Evolutionary conservation across 2,888 invertebrate species (phyloP), one percentile per base, ranked within the genome.

Genomic region (Hypercompe scribonia): DNA sequence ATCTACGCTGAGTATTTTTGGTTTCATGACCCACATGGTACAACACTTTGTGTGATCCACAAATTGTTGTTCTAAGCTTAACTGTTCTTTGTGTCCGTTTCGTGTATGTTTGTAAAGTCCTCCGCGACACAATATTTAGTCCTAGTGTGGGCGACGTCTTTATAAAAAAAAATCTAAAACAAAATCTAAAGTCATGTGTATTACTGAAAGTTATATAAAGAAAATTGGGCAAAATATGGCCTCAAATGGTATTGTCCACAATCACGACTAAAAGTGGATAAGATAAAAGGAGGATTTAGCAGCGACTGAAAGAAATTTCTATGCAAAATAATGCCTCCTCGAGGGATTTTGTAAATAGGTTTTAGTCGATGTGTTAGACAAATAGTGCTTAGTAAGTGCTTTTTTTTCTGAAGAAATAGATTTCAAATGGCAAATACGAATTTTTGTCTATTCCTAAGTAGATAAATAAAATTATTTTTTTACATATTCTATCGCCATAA

Each of bases 291-390:
- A 73, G 73, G 77, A 75, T 81, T 80, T 80, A 71, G 73, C 73
- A 76, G 73, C 75, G 84, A 77, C 80, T 80, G 68, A 73, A 80
- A 82, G 77, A 82, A 81, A 81, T 83, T 81, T 81, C 83, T 80
- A 82, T 82, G 83, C 83, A 81, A 83, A 82, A 83, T 83, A 79
- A 81, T 77, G 78, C 79, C 72, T 74, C 72, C 84, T 81, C 74
- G 65, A 80, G 81, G 81, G 83, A 81, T 81, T 82, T 81, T 39
- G 67, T 70, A 83, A 83, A 83, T 81, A 81, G 78, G 78, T 73
- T 81, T 83, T 76, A 80, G 83, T 79, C 74, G 73, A 78, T 76
- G 79, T 76, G 75, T 77, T 73, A 75, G 64, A 65, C 71, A 74
- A 82, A 78, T 73, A 75, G 72, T 73, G 66, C 58, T 67, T 72